Base-by-base conservation (phyloP, 2,113 vertebrate species). In the Bubo scandiacus region DNA sequence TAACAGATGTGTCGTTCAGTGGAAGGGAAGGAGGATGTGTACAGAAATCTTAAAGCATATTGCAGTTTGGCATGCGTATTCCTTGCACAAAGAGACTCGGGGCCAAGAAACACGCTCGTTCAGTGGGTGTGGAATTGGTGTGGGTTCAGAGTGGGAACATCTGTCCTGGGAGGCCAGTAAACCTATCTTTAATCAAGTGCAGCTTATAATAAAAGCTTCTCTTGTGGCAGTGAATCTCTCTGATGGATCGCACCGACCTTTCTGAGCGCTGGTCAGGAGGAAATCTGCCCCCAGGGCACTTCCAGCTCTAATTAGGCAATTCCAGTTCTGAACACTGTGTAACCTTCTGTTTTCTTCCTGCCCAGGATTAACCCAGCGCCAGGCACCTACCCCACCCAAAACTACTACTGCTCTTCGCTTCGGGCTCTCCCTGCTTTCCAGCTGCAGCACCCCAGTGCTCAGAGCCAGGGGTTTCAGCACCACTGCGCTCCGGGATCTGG, bases 381-480 rank as follows among this genome's bases (percentile, higher is more conserved):
- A 1, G 98, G 98, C 21, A 55, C 98, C 14, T 98, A 98, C 66
- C 98, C 98, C 45, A 98, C 97, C 5, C 98, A 98, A 86, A 98
- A 77, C 49, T 95, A 96, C 96, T 89, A 74, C 79, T 80, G 90
- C 72, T 88, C 97, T 66, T 87, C 92, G 2, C 72, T 96, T 67
- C 73, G 45, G 0, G 84, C 61, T 82, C 58, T 87, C 83, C 96
- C 96, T 58, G 63, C 96, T 51, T 89, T 61, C 83, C 97, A 95
- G 58, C 38, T 81, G 42, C 97, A 97, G 88, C 95, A 94, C 0
- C 5, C 74, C 21, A 16, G 5, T 5, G 51, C 70, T 32, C 97
- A 92, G 68, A 96, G 94, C 32, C 88, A 85, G 11, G 65, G 61
- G 1, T 51, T 97, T 16, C 97, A 97, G 51, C 96, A 79, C 6